Evolutionary conservation across 2,113 vertebrate species (phyloP).

Genomic region (Athene noctua): DNA sequence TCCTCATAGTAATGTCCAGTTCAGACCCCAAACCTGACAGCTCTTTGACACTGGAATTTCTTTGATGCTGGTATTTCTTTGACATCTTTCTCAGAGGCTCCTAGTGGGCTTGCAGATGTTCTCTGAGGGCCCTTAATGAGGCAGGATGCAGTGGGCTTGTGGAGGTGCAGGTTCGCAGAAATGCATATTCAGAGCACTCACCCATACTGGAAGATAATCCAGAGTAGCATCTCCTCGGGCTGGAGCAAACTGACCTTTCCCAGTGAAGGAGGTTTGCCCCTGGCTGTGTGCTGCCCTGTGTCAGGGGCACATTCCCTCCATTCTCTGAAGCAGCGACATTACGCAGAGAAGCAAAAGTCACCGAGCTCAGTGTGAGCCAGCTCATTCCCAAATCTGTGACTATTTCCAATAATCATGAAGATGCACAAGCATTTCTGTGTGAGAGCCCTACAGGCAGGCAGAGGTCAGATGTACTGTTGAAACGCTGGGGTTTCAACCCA

Average conservation of each 20-base stretch:
- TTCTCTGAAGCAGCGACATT: neutral
- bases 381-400: neutral
- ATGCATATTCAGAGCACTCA: neutral
- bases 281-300: neutral
- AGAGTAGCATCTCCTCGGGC: neutral
- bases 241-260: neutral
- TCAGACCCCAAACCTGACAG: neutral
- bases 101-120: neutral
- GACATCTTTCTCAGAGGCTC: neutral
- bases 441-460: neutral
- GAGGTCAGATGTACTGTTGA: neutral
- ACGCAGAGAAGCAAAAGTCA: neutral
- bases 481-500: too few relatives aligned
- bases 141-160: neutral
- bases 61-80: neutral
- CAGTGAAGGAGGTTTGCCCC: neutral
- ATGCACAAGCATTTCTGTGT: neutral
- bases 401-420: neutral
- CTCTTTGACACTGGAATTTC: neutral
- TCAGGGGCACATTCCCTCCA: accelerated
- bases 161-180: too few relatives aligned
- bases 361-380: neutral
- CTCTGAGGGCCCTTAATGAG: neutral
- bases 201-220: neutral
- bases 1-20: neutral